Evolutionary conservation across 1,140 invertebrate genomes (phyloP).

Genomic region (Pseudomyrmex concolor): DNA sequence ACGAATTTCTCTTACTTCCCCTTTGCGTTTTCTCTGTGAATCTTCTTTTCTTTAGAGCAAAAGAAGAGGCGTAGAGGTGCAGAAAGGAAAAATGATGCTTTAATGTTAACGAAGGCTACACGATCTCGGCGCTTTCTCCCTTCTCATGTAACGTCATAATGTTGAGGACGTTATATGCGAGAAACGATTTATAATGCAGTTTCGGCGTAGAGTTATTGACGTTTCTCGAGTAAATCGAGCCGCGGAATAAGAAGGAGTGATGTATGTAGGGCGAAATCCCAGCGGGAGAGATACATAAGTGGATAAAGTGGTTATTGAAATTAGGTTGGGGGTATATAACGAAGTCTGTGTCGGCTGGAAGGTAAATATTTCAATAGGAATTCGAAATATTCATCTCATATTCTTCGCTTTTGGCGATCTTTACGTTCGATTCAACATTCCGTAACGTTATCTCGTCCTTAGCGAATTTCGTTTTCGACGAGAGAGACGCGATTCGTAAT

Average conservation of each 20-base stretch:
- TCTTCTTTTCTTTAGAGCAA: constrained; percentile 16
- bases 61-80: background rate
- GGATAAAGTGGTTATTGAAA: constrained; percentile 49
- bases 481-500: constrained; percentile 38
- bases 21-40: background rate
- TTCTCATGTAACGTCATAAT: constrained; percentile 22
- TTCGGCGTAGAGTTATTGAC: constrained; percentile 45
- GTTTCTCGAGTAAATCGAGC: constrained; percentile 27
- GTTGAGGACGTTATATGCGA: constrained; percentile 8
- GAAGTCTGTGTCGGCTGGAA: constrained; percentile 3
- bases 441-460: constrained; percentile 2
- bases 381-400: constrained; percentile 30
- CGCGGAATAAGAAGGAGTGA: constrained; percentile 9
- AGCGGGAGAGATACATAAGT: constrained; percentile 22
- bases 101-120: constrained; percentile 63
- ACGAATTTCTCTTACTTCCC: constrained; percentile 70
- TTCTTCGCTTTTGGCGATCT: background rate
- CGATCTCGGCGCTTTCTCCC: background rate
- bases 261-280: constrained; percentile 6
- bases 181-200: constrained; percentile 64
- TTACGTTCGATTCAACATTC: background rate
- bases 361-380: constrained; percentile 4
- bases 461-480: constrained; percentile 18
- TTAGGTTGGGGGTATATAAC: constrained; percentile 18
- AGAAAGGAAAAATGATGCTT: constrained; percentile 3